Base-by-base conservation (phyloP, 2,113 vertebrate genomes). In the Crocuta crocuta region DNA sequence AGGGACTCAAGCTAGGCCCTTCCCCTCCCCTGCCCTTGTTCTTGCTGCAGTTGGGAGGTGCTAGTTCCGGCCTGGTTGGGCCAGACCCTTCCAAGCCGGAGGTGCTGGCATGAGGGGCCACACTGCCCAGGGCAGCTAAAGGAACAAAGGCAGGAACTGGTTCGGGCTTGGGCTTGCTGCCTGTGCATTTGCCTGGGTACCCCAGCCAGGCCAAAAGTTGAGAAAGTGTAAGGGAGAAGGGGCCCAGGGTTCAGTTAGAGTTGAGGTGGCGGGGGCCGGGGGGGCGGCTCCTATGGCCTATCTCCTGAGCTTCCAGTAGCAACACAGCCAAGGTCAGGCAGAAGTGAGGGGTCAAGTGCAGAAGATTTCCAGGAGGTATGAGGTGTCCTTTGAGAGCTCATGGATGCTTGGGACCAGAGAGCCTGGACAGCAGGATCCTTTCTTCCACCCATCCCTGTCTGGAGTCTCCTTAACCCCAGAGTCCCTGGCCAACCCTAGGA, bases 61-160 rank as follows among this genome's bases (percentile, higher is more conserved):
- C 71, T 21, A 55, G 83, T 91, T 97, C 71, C 4, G 5, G 24
- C 65, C 43, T 48, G 78, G 50, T 26, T 61, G 17, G 82, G 33
- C 48, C 66, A 68, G 82, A 91, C 86, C 71, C 43, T 95, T 16
- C 50, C 45, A 63, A 81, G 79, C 66, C 9, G 12, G 90, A 94
- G 92, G 97, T 94, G 21, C 87, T 97, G 96, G 96, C 89, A 48
- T 73, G 7, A 90, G 50, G 82, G 87, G 43, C 70, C 78, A 11
- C 6, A 1, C 84, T 93, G 66, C 84, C 80, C 88, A 50, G 70
- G 24, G 70, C 82, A 96, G 95, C 97, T 97, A 97, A 96, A 97
- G 96, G 96, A 89, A 98, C 97, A 98, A 98, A 98, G 53, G 88
- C 97, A 97, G 97, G 97, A 98, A 97, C 93, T 73, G 63, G 93